Conservation (phyloP, 2,797 vertebrate genomes). For the Cossypha polioptera region DNA sequence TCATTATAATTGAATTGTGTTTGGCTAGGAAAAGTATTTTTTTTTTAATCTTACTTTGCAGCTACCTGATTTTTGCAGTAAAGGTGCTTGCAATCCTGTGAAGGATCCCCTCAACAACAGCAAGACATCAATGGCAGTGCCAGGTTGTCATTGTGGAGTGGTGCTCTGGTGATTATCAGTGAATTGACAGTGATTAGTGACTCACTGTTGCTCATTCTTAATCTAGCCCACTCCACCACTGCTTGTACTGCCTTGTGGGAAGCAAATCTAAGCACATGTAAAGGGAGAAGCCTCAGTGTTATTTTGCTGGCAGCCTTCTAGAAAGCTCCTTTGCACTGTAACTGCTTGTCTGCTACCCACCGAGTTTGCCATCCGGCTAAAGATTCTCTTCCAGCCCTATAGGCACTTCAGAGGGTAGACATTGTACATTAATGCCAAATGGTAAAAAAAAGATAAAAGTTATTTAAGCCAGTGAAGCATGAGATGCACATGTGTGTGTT, state of each 20-base stretch:
- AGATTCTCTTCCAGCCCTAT: not conserved
- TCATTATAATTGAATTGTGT: not conserved
- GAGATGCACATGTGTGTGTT: not conserved
- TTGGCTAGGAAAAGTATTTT: not conserved
- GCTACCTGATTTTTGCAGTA: slow-evolving; percentile 5
- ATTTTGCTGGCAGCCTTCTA: slow-evolving; percentile 33
- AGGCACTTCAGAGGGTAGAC: not conserved
- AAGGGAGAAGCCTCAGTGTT: slow-evolving; percentile 25
- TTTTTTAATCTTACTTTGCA: not conserved
- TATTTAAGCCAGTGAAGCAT: not conserved
- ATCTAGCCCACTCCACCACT: slow-evolving; percentile 54
- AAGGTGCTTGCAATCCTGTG: not conserved
- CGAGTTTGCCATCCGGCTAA: not conserved
- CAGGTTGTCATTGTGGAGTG: slow-evolving; percentile 11
- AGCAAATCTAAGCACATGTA: slow-evolving; percentile 44
- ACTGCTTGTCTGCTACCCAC: not conserved
- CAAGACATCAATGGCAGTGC: slow-evolving; percentile 19
- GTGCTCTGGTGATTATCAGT: slow-evolving; percentile 36
- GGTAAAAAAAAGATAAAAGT: not conserved
- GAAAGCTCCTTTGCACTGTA: slow-evolving; percentile 25
- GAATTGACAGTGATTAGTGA: slow-evolving; percentile 67
- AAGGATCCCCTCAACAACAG: slow-evolving; percentile 23
- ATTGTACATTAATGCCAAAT: not conserved
- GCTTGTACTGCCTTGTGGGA: slow-evolving; percentile 55
- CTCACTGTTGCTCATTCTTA: slow-evolving; percentile 62